Evolutionary conservation across 2,888 invertebrate genomes (phyloP).

Genomic region (Eulithis prunata): DNA sequence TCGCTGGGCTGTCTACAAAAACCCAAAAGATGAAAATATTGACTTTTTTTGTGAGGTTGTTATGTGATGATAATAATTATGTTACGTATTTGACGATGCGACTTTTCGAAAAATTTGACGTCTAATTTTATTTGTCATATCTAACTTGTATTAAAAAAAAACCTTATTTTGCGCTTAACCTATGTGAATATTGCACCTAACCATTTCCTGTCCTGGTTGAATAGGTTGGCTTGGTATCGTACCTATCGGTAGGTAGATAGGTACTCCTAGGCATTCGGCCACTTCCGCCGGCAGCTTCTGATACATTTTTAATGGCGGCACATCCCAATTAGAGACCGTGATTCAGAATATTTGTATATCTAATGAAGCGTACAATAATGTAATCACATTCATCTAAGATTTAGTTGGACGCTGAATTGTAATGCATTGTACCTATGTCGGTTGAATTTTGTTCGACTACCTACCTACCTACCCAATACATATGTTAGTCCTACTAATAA

Average conservation of each 20-base stretch:
- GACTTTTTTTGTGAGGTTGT: too few relatives aligned
- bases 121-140: too few relatives aligned
- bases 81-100: too few relatives aligned
- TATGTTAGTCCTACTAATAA: too few relatives aligned
- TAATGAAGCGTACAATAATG: constrained; percentile 41
- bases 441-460: too few relatives aligned
- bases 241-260: too few relatives aligned
- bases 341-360: constrained; percentile 64
- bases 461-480: too few relatives aligned
- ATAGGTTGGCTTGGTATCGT: constrained; percentile 26
- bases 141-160: background rate
- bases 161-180: background rate
- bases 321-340: constrained; percentile 70
- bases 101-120: background rate
- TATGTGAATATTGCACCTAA: constrained; percentile 3
- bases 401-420: too few relatives aligned
- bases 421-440: too few relatives aligned
- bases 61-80: too few relatives aligned
- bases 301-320: constrained; percentile 49
- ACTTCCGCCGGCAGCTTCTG: constrained; percentile 71
- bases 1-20: too few relatives aligned
- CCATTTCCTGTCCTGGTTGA: constrained; percentile 40
- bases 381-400: background rate
- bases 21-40: too few relatives aligned
- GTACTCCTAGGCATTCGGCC: constrained; percentile 40